phyloP scores from a whole-genome alignment of 2,888 invertebrate species.

The Tiliacea aurago region DNA sequence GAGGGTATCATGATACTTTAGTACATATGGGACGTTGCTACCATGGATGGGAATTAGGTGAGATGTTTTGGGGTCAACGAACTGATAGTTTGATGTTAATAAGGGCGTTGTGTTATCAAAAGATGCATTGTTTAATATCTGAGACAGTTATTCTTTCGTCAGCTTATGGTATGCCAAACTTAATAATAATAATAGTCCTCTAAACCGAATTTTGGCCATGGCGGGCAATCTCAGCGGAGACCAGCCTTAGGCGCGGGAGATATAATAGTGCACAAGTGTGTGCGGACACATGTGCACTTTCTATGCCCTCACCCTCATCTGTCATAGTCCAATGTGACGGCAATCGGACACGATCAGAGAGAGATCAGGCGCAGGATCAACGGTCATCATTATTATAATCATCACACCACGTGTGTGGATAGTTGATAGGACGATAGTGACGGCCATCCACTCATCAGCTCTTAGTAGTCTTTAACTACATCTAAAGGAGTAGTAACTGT shows the following conservation, averaged over 20 bases:
- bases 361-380: too few species aligned
- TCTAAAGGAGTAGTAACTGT: background rate
- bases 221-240: too few species aligned
- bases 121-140: background rate
- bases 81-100: constrained; percentile 25
- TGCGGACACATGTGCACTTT: too few species aligned
- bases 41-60: constrained; percentile 54
- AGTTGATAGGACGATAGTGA: background rate
- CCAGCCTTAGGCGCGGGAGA: too few species aligned
- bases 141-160: background rate
- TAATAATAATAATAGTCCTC: too few species aligned
- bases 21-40: constrained; percentile 38
- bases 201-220: too few species aligned
- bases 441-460: background rate
- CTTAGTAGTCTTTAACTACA: background rate
- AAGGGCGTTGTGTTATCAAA: constrained; percentile 1
- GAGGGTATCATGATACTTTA: constrained; percentile 59
- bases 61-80: constrained; percentile 31
- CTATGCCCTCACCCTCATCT: too few species aligned
- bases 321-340: too few species aligned
- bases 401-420: too few species aligned
- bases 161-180: background rate
- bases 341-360: too few species aligned
- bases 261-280: too few species aligned
- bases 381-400: too few species aligned